A percentile compares a stretch with the other conserved stretches of the same genome.
phyloP scores from a whole-genome alignment of 1,140 invertebrate genomes.

The Drosophila nannoptera region DNA sequence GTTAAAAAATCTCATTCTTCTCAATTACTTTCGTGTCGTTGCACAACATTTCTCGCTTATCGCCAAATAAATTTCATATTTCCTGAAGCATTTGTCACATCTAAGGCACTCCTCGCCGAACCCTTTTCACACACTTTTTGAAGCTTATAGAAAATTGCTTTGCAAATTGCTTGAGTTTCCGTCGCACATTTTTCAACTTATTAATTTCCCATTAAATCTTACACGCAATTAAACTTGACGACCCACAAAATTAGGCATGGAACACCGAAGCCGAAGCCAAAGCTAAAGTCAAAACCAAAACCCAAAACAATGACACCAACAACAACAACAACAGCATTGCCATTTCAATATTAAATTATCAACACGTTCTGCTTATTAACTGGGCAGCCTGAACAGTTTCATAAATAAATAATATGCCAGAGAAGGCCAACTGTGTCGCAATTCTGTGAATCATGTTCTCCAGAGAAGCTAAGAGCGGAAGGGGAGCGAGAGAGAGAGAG shows the following conservation, averaged over 20 bases:
- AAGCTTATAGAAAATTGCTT: constrained; percentile 44
- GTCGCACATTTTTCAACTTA: constrained; percentile 65
- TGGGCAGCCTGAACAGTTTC: constrained; percentile 32
- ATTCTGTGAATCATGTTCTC: constrained; percentile 50
- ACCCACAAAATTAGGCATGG: constrained; percentile 14
- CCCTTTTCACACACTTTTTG: constrained; percentile 18
- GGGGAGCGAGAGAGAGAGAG: background rate
- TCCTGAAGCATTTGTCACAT: constrained; percentile 32
- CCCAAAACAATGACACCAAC: constrained; percentile 1
- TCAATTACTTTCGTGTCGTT: constrained; percentile 10
- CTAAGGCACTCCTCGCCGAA: constrained; percentile 9
- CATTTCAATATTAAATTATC: constrained; percentile 49
- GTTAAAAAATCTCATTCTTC: background rate
- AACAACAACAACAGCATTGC: constrained; percentile 1
- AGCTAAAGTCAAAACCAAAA: background rate
- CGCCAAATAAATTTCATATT: constrained; percentile 35
- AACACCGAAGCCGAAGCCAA: constrained; percentile 19
- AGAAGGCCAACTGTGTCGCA: constrained; percentile 48
- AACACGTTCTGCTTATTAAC: constrained; percentile 69
- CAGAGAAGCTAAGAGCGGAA: background rate
- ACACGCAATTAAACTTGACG: constrained; percentile 61
- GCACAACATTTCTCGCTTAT: constrained; percentile 2
- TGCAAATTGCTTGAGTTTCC: constrained; percentile 54
- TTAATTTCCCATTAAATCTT: constrained; percentile 66
- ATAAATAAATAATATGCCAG: constrained; percentile 50